A percentile compares a stretch with the other conserved stretches of the same genome.
Evolutionary conservation across 2,888 invertebrate species (phyloP).

Genomic region (Lasioglossum leucozonium): DNA sequence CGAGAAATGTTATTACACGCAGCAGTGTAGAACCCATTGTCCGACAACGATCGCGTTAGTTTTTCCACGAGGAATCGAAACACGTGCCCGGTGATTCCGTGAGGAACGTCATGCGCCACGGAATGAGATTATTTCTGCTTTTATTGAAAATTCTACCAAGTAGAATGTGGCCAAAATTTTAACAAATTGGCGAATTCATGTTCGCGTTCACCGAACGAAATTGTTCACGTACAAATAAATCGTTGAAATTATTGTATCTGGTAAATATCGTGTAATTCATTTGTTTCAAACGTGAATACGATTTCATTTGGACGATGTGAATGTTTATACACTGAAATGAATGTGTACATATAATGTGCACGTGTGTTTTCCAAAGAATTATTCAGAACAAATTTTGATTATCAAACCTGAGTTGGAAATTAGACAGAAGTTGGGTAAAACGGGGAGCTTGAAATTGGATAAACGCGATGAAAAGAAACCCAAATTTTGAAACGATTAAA

Average conservation of each 20-base stretch:
- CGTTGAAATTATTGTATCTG: neutral
- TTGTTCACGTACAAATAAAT: neutral
- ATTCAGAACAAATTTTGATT: no score
- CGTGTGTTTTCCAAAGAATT: no score
- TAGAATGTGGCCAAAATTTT: neutral
- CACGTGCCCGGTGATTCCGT: neutral
- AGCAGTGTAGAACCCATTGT: conserved; percentile 9
- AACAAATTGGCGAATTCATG: neutral
- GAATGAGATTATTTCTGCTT: neutral
- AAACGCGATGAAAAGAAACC: neutral
- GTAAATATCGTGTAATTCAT: neutral
- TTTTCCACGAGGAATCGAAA: neutral
- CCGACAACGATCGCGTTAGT: neutral
- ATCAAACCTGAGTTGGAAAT: no score
- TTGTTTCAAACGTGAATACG: neutral
- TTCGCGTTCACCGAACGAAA: neutral
- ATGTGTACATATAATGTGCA: no score
- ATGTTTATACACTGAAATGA: neutral
- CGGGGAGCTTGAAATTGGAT: neutral
- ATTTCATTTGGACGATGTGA: neutral
- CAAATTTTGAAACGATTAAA: no score
- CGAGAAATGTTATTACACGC: conserved; percentile 18
- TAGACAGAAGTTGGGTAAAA: no score
- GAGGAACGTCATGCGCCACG: neutral
- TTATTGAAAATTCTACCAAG: neutral